Base-by-base conservation (phyloP, 2,113 vertebrate species). In the Heptranchias perlo region DNA sequence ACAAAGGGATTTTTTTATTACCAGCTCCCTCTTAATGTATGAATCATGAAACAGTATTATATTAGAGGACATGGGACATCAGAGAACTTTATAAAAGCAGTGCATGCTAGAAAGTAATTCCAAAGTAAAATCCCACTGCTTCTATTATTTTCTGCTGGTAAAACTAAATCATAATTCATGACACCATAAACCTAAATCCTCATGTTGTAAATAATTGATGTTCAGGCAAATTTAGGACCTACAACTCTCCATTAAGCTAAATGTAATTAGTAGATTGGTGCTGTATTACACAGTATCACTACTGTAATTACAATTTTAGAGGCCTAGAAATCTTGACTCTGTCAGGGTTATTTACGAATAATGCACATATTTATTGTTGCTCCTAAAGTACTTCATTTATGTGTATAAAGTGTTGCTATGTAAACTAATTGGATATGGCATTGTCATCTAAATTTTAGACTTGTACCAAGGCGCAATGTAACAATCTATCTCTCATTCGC, bases 291-390 rank as follows among this genome's bases (percentile, higher is more conserved):
- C 64, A 18, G 3, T 69, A 95, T 95, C 39, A 47, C 25, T 47
- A 95, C 44, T 61, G 44, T 69, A 95, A 95, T 95, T 95, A 52
- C 47, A 61, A 95, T 52, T 73, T 95, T 95, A 31, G 44, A 95
- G 25, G 28, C 47, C 44, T 73, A 49, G 10, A 52, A 73, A 69
- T 95, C 11, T 69, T 95, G 94, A 95, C 73, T 39, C 25, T 69
- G 65, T 73, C 94, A 95, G 94, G 47, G 65, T 47, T 49, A 65
- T 25, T 95, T 13, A 95, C 94, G 52, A 73, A 73, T 95, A 31
- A 94, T 94, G 39, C 64, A 94, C 6, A 6, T 92, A 94, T 94
- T 67, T 67, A 69, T 69, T 35, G 44, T 35, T 52, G 44, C 64
- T 52, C 4, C 23, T 69, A 35, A 73, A 69, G 64, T 52, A 95